phyloP scores from a whole-genome alignment of 2,888 invertebrate genomes.

The Diadegma fenestrale region DNA sequence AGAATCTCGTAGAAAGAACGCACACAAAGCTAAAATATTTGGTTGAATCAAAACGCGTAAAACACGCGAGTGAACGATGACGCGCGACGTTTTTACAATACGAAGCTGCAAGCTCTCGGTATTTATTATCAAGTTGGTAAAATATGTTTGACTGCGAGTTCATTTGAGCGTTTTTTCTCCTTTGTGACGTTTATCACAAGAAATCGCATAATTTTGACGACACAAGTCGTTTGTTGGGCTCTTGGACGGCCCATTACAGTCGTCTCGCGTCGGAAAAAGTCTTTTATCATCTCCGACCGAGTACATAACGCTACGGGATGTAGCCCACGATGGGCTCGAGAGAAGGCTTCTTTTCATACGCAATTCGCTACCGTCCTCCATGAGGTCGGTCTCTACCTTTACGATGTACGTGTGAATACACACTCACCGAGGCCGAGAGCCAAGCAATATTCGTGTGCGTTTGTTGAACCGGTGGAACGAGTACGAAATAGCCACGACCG shows the following conservation, averaged over 20 bases:
- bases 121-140: background rate
- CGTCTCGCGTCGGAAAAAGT: conserved; percentile 41
- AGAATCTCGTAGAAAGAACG: background rate
- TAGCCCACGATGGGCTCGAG: conserved; percentile 16
- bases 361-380: conserved; percentile 37
- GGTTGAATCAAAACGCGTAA: background rate
- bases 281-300: conserved; percentile 55
- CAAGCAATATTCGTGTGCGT: conserved; percentile 25
- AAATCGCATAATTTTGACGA: conserved; percentile 46
- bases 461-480: conserved; percentile 21
- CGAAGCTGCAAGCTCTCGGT: background rate
- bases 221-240: conserved; percentile 36
- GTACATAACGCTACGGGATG: conserved; percentile 24
- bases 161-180: background rate
- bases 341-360: conserved; percentile 42
- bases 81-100: background rate
- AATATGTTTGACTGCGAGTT: conserved; percentile 12
- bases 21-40: background rate
- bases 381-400: conserved; percentile 34
- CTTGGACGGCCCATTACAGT: conserved; percentile 23
- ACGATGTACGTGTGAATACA: conserved; percentile 75
- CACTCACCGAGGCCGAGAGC: background rate
- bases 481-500: conserved; percentile 48
- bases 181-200: conserved; percentile 25
- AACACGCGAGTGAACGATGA: background rate